Percentiles rank a stretch among this genome's conserved stretches.
phyloP scores from a whole-genome alignment of 2,888 invertebrate genomes.

The Drosophila mulleri region DNA sequence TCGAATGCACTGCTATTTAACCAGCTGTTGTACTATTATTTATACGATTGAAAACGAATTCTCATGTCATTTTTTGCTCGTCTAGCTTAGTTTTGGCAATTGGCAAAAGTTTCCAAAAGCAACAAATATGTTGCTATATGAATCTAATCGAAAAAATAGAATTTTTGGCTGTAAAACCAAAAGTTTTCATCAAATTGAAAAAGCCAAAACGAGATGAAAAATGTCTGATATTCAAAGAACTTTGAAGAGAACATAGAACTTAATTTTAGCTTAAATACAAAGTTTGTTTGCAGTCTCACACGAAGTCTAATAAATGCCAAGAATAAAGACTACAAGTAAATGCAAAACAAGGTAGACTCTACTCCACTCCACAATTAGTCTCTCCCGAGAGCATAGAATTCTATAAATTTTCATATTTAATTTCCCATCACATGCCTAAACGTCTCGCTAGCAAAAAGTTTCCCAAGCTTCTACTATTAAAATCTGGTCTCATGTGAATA shows the following conservation, averaged over 20 bases:
- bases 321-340: not conserved
- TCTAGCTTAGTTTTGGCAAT: not conserved
- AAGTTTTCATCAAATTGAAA: not conserved
- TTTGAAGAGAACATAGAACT: not conserved
- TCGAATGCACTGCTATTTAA: not conserved
- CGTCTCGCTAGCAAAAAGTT: not conserved
- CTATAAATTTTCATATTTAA: not conserved
- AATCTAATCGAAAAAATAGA: not conserved
- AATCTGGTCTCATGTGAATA: not conserved
- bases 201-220: not conserved
- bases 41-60: not conserved
- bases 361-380: not conserved
- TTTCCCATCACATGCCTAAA: not conserved
- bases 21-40: not conserved
- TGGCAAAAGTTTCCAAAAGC: not conserved
- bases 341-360: not conserved
- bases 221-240: not conserved
- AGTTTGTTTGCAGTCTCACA: not conserved
- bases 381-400: not conserved
- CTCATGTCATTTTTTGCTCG: not conserved
- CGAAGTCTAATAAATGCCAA: not conserved
- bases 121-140: not conserved
- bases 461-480: not conserved
- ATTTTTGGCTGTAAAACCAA: not conserved
- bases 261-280: not conserved